A percentile compares a stretch with the other conserved stretches of the same genome.
Conservation (phyloP, 2,888 invertebrate species). For the Agonum fuliginosum region DNA sequence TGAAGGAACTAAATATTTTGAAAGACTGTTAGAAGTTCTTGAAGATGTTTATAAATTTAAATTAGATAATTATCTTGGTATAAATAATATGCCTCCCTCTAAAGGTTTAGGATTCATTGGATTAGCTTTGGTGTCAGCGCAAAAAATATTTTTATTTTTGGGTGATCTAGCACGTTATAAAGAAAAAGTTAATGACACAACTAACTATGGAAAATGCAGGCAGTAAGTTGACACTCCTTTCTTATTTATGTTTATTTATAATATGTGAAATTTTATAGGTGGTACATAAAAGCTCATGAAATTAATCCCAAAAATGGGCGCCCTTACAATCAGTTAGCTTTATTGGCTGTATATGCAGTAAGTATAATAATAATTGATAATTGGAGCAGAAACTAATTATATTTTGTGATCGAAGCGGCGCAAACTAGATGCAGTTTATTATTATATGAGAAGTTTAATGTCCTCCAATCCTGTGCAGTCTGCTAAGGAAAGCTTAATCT, state of each 20-base stretch:
- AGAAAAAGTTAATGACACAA: slow-evolving; percentile 87
- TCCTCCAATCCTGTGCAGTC: slow-evolving; percentile 95
- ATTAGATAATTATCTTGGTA: slow-evolving; percentile 78
- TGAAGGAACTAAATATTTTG: slow-evolving; percentile 87
- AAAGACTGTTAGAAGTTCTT: slow-evolving; percentile 82
- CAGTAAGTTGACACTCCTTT: slow-evolving; percentile 74
- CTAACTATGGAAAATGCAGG: slow-evolving; percentile 86
- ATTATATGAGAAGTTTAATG: slow-evolving; percentile 95
- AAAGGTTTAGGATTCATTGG: slow-evolving; percentile 81
- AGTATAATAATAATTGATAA: slow-evolving; percentile 69
- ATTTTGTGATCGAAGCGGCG: slow-evolving; percentile 79
- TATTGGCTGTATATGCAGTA: slow-evolving; percentile 89
- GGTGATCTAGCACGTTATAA: slow-evolving; percentile 95
- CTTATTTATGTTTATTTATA: background rate
- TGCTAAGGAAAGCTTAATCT: slow-evolving; percentile 91
- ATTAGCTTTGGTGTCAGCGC: slow-evolving; percentile 88
- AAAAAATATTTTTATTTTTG: slow-evolving; percentile 90
- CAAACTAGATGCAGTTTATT: slow-evolving; percentile 97
- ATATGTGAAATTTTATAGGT: slow-evolving; percentile 72
- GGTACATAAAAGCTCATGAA: slow-evolving; percentile 95
- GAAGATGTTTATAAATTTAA: slow-evolving; percentile 86
- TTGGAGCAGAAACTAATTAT: slow-evolving; percentile 35
- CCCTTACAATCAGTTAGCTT: slow-evolving; percentile 95
- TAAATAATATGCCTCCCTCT: slow-evolving; percentile 76
- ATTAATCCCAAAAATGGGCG: slow-evolving; percentile 96